Evolutionary conservation across 2,797 vertebrate species (phyloP), one percentile per base, ranked within the genome.

Genomic region (Cirrhinus molitorella): DNA sequence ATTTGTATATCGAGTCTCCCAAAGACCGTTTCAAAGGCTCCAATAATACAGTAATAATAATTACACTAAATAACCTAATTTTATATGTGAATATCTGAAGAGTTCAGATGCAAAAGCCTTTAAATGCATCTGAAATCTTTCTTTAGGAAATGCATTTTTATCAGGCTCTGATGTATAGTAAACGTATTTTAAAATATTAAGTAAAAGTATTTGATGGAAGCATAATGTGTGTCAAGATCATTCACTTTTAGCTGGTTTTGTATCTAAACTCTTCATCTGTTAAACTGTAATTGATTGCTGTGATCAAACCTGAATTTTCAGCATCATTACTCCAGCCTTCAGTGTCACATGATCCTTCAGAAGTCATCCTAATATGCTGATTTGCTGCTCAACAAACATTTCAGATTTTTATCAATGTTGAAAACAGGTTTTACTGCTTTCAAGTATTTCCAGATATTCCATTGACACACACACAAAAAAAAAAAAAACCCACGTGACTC

Each of bases 381-480:
- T 28, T 14, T 61, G 23, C 6, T 16, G 23, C 57, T 28, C 25
- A 61, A 28, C 5, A 14, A 28, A 25, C 13, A 14, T 61, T 13
- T 55, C 21, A n/a, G n/a, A 11, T n/a, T n/a, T 10, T n/a, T n/a
- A 53, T 8, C 7, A 53, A 23, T 59, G 4, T 23, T 13, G 1
- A 25, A 25, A 61, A 61, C 5, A 6, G 5, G 23, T 25, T 70
- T 45, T 23, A n/a, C 67, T 14, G n/a, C 43, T 8, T 13, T 45
- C 14, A 57, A n/a, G 21, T 11, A 37, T 40, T 40, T 74, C 28
- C 21, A 8, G 34, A 23, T 11, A 34, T 25, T 53, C n/a, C 34
- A 28, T 11, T 43, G 34, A 59, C 37, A 75, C 51, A 12, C 5
- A 79, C n/a, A 47, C n/a, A 63, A 45, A 80, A 67, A 34, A 66